Conservation (phyloP, 2,113 vertebrate genomes). For the Poecile atricapillus region DNA sequence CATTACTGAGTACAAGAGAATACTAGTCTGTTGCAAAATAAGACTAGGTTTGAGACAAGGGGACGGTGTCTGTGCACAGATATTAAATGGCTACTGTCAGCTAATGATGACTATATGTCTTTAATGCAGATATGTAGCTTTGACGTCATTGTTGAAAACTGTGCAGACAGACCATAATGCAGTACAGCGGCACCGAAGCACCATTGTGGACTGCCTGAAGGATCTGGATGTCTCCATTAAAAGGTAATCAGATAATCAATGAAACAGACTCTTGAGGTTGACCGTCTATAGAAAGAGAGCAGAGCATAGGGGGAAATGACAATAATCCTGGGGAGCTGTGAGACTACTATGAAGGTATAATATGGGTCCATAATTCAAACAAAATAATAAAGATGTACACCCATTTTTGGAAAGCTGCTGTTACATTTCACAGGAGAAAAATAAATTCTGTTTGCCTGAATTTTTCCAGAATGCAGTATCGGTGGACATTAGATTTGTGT, state of each 20-base stretch:
- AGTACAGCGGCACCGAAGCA: conserved; percentile 96
- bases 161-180: conserved; percentile 99
- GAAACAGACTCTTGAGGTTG: not conserved
- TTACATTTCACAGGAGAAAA: not conserved
- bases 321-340: not conserved
- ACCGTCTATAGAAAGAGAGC: not conserved
- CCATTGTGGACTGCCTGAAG: conserved; percentile 98
- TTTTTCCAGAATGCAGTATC: not conserved
- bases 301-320: not conserved
- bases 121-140: conserved; percentile 87
- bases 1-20: not conserved
- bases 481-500: not conserved
- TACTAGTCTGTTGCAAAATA: not conserved
- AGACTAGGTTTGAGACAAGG: not conserved
- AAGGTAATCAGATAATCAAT: conserved; percentile 73
- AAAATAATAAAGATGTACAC: not conserved
- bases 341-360: not conserved
- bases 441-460: not conserved
- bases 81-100: not conserved
- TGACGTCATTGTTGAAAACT: conserved; percentile 97
- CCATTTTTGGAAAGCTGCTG: not conserved
- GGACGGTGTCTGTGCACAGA: not conserved
- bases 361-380: not conserved
- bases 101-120: not conserved
- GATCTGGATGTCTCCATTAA: conserved; percentile 99